Evolutionary conservation across 2,113 vertebrate genomes (phyloP).

Genomic region (Polyodon spathula): DNA sequence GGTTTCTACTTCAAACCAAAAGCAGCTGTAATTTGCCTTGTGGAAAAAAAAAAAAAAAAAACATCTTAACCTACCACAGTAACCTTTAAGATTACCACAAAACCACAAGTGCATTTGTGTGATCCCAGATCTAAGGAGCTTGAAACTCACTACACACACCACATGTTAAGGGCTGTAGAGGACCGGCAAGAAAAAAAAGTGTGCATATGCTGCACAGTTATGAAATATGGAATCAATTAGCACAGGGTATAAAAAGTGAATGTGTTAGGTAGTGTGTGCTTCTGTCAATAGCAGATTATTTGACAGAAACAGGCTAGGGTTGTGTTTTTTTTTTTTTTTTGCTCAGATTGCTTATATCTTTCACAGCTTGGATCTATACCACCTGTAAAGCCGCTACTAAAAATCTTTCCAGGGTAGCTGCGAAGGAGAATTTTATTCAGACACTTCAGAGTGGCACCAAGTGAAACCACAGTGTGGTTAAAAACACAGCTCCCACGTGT

Average conservation of each 20-base stretch:
- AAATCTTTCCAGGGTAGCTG: background rate
- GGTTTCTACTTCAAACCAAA: slow-evolving; percentile 54
- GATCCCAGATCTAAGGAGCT: slow-evolving; percentile 64
- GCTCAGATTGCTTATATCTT: background rate
- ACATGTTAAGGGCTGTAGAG: slow-evolving; percentile 57
- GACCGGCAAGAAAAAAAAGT: slow-evolving; percentile 30
- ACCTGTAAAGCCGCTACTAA: background rate
- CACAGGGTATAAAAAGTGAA: slow-evolving; percentile 20
- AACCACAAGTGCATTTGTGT: slow-evolving; percentile 68
- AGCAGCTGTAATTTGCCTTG: slow-evolving; percentile 60
- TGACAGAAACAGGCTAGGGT: slow-evolving; percentile 1
- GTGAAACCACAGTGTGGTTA: no score
- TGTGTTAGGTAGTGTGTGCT: slow-evolving; percentile 18
- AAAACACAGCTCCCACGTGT: no score
- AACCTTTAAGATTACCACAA: slow-evolving; percentile 57
- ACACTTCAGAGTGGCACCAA: no score
- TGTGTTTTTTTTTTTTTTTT: slow-evolving; percentile 14
- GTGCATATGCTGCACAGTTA: slow-evolving; percentile 3
- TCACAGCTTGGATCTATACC: slow-evolving; percentile 1
- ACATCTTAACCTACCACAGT: slow-evolving; percentile 51
- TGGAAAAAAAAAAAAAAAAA: slow-evolving; percentile 55
- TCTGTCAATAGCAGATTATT: slow-evolving; percentile 7
- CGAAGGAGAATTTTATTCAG: no score
- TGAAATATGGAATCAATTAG: slow-evolving; percentile 34
- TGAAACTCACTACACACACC: slow-evolving; percentile 68